Percentiles rank a stretch among this genome's conserved stretches.
These are phyloP conservation scores for Aphidius ervi DNA, from an alignment of 1,140 invertebrate species.

Conservation along the genomic window DNA sequence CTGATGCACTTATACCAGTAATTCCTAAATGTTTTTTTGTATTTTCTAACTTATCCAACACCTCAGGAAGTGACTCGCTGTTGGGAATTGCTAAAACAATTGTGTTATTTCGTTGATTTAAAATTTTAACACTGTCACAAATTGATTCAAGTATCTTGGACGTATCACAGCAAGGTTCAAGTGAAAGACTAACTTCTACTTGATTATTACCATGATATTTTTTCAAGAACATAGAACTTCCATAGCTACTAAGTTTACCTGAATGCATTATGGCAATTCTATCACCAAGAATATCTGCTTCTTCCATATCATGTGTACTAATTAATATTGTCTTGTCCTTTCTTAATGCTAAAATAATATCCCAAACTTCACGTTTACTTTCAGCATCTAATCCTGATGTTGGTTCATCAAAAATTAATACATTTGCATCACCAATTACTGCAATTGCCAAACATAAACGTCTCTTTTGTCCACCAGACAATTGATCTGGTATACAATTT, in stretches of 20 bases:
- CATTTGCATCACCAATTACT: conserved; percentile 55
- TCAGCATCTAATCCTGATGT: conserved; percentile 94
- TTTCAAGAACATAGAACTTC: conserved; percentile 82
- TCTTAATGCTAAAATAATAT: conserved; percentile 62
- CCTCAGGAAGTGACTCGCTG: conserved; percentile 52
- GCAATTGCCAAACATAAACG: conserved; percentile 67
- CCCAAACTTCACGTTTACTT: conserved; percentile 84
- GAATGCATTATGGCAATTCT: conserved; percentile 86
- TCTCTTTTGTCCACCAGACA: conserved; percentile 70
- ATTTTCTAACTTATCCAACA: conserved; percentile 65
- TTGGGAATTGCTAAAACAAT: conserved; percentile 52
- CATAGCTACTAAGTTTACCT: conserved; percentile 76
- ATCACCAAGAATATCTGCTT: conserved; percentile 91
- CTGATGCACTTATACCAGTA: conserved; percentile 70
- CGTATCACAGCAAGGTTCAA: conserved; percentile 37
- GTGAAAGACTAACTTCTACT: conserved; percentile 47
- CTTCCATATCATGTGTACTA: conserved; percentile 98
- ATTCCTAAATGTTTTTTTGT: conserved; percentile 61
- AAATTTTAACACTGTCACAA: conserved; percentile 32
- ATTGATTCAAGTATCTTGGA: conserved; percentile 35
- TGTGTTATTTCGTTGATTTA: conserved; percentile 39
- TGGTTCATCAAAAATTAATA: conserved; percentile 86
- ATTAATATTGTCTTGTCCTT: conserved; percentile 79
- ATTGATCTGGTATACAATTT: conserved; percentile 52
- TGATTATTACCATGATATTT: conserved; percentile 70